phyloP scores from a whole-genome alignment of 35 echinoderm and acorn worm genomes.

The Eucidaris tribuloides region DNA sequence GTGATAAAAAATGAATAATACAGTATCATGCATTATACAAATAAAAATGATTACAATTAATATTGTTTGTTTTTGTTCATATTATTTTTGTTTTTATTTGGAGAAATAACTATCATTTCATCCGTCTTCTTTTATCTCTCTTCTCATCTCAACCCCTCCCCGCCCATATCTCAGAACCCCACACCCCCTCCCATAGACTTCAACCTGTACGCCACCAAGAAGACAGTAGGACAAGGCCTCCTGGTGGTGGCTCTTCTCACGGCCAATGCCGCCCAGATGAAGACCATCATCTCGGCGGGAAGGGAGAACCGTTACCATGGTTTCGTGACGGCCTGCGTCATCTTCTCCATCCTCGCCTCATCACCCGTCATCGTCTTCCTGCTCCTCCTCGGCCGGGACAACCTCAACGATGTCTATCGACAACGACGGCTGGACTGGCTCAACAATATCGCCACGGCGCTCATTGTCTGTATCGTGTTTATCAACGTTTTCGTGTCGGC shows the following conservation, averaged over 20 bases:
- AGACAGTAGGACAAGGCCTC: slow-evolving; percentile 80
- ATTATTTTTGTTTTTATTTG: neutral
- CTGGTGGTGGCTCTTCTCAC: slow-evolving; percentile 78
- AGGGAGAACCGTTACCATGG: slow-evolving; percentile 77
- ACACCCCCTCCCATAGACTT: slow-evolving; percentile 79
- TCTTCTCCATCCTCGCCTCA: slow-evolving; percentile 76
- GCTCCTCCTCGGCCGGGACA: slow-evolving; percentile 82
- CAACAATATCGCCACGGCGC: slow-evolving; percentile 82
- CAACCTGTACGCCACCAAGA: slow-evolving; percentile 97
- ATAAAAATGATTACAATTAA: neutral
- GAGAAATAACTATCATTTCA: neutral
- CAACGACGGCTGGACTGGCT: slow-evolving; percentile 79
- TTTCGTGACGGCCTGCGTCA: slow-evolving; percentile 84
- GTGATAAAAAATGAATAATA: neutral
- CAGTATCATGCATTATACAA: neutral
- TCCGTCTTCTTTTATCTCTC: neutral
- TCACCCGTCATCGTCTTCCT: slow-evolving; percentile 74
- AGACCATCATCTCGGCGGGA: slow-evolving; percentile 75
- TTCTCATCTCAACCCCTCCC: neutral
- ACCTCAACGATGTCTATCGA: slow-evolving; percentile 87
- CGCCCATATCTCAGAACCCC: slow-evolving; percentile 85
- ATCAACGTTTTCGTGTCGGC: slow-evolving; percentile 93
- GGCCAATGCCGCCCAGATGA: slow-evolving; percentile 93
- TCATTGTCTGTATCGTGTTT: slow-evolving; percentile 73
- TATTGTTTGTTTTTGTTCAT: neutral